Conservation (phyloP, 2,113 vertebrate genomes). For the Cynoglossus semilaevis region DNA sequence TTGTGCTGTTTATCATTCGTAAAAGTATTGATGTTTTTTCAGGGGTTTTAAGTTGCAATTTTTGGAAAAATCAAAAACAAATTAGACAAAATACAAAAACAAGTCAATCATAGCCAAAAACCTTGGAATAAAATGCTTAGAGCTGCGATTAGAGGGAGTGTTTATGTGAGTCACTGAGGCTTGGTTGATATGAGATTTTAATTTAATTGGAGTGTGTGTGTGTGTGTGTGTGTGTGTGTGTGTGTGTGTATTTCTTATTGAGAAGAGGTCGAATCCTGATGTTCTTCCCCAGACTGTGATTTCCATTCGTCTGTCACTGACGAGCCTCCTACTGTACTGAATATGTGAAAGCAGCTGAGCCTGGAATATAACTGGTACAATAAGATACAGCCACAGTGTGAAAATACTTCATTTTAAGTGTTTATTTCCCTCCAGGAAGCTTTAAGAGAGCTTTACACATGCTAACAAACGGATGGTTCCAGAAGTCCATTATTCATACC, state of each 20-base stretch:
- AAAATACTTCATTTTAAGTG: too few relatives aligned
- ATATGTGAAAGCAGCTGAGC: conserved; percentile 23
- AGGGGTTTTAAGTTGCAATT: too few relatives aligned
- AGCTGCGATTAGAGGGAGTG: conserved; percentile 31
- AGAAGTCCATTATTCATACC: not conserved
- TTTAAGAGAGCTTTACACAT: too few relatives aligned
- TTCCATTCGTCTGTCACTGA: conserved; percentile 40
- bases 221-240: not conserved
- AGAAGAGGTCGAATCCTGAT: conserved; percentile 27
- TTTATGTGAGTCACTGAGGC: conserved; percentile 38
- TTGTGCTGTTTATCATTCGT: too few relatives aligned
- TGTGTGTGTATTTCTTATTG: not conserved
- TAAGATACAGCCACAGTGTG: not conserved
- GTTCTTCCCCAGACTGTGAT: conserved; percentile 31
- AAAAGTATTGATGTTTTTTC: too few relatives aligned
- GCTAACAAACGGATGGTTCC: too few relatives aligned
- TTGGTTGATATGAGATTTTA: conserved; percentile 13
- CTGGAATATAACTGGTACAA: conserved; percentile 26
- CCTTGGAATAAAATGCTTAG: too few relatives aligned
- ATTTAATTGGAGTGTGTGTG: conserved; percentile 13
- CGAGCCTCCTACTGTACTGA: conserved; percentile 30
- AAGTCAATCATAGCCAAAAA: too few relatives aligned
- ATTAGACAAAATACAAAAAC: too few relatives aligned
- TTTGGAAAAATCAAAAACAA: too few relatives aligned
- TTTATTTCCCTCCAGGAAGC: too few relatives aligned